Base-by-base conservation (phyloP, 2,797 vertebrate genomes). In the Pantherophis vulpinus region DNA sequence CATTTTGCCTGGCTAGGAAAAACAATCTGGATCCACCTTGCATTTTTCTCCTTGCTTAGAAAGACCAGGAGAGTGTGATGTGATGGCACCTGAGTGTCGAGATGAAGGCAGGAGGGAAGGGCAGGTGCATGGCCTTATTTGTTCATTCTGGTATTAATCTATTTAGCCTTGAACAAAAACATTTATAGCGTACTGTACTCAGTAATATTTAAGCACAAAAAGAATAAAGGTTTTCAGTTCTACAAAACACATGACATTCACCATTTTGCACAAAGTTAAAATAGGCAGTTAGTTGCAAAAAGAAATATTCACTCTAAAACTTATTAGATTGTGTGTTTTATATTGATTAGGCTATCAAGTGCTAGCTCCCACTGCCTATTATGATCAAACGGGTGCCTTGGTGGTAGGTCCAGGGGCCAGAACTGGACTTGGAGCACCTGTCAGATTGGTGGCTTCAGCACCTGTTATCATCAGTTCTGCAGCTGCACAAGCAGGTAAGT, bases 381-480 rank as follows among this genome's bases (percentile, higher is more conserved):
- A 99, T 0, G 99, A 99, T 98, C 99, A 99, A 98, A 99, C 97
- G 74, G 99, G 99, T 96, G 98, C 99, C 94, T 97, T 99, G 95
- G 99, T 99, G 94, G 99, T 99, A 98, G 99, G 99, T 91, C 99
- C 99, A 90, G 99, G 99, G 95, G 98, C 98, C 2, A 98, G 99
- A 95, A 98, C 98, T 87, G 98, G 99, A 93, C 98, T 99, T 42
- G 98, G 99, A 86, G 98, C 98, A 90, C 99, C 99, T 42, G 98
- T 99, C 95, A 98, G 99, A 93, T 97, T 99, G 89, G 99, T 99
- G 97, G 98, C 98, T 92, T 99, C 99, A 91, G 98, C 99, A 66
- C 99, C 99, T 93, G 98, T 99, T 93, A 98, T 99, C 92, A 99
- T 99, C 94, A 99, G 99, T 95, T 98, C 99, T 94, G 99, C 99